A percentile compares a stretch with the other conserved stretches of the same genome.
phyloP scores from a whole-genome alignment of 2,888 invertebrate genomes.

The Antheraea assamensis region DNA sequence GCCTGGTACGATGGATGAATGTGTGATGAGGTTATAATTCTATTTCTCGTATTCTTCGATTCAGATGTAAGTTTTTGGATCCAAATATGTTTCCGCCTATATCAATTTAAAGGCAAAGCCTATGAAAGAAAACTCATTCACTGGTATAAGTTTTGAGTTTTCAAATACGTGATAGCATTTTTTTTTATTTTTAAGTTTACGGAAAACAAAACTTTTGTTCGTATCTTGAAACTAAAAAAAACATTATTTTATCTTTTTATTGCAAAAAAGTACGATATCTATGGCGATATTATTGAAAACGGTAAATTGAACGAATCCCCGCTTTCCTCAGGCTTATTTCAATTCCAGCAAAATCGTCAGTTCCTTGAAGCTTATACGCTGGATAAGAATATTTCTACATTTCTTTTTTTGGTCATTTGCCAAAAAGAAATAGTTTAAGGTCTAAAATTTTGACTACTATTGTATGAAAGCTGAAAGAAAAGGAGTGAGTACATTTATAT shows the following conservation, averaged over 20 bases:
- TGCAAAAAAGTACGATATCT: not conserved
- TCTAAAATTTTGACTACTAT: no score
- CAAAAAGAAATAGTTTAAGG: no score
- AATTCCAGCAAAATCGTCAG: not conserved
- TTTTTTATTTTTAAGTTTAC: not conserved
- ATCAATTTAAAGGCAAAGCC: no score
- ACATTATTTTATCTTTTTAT: not conserved
- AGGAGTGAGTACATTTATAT: no score
- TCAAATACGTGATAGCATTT: not conserved
- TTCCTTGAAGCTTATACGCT: no score
- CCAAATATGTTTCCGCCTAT: not conserved
- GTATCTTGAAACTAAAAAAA: not conserved
- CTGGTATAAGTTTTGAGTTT: not conserved
- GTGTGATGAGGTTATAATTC: not conserved
- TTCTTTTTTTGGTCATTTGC: not conserved
- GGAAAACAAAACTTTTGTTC: not conserved
- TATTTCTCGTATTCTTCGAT: not conserved
- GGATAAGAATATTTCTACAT: not conserved
- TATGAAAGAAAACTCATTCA: no score
- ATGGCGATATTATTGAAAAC: not conserved
- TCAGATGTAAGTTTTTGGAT: not conserved
- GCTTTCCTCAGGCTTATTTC: not conserved
- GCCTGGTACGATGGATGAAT: not conserved
- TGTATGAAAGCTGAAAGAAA: no score
- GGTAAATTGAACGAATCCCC: not conserved